Evolutionary conservation across 1,140 invertebrate genomes (phyloP).

Genomic region (Drosophila tsacasi): DNA sequence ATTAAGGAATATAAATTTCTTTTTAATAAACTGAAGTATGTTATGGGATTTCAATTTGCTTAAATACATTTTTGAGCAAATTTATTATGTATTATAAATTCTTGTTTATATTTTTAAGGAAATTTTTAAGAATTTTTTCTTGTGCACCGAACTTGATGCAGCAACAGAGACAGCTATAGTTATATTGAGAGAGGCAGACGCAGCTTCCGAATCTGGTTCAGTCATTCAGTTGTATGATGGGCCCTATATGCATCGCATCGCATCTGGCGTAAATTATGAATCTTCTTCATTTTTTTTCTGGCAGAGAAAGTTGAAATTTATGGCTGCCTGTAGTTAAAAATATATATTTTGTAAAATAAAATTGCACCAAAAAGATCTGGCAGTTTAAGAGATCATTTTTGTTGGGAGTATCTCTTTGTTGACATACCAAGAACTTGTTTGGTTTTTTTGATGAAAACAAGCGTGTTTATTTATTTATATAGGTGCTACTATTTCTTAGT

Average conservation of each 20-base stretch:
- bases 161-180: neutral
- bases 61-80: neutral
- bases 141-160: slow-evolving; percentile 14
- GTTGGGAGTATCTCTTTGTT: neutral
- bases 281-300: neutral
- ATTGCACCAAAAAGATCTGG: neutral
- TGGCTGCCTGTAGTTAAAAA: slow-evolving; percentile 12
- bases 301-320: slow-evolving; percentile 58
- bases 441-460: neutral
- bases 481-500: too few relatives aligned
- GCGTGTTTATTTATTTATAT: neutral
- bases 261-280: slow-evolving; percentile 30
- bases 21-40: too few relatives aligned
- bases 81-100: neutral
- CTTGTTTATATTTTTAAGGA: too few relatives aligned
- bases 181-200: neutral
- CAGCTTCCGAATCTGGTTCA: slow-evolving; percentile 29
- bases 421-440: neutral
- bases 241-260: slow-evolving; percentile 7
- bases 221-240: slow-evolving; percentile 7
- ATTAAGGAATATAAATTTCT: neutral
- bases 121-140: neutral
- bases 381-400: neutral
- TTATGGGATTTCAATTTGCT: neutral
- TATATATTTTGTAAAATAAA: neutral